Evolutionary conservation across 1,140 invertebrate genomes (phyloP).

Genomic region (Thaumetopoea pityocampa): DNA sequence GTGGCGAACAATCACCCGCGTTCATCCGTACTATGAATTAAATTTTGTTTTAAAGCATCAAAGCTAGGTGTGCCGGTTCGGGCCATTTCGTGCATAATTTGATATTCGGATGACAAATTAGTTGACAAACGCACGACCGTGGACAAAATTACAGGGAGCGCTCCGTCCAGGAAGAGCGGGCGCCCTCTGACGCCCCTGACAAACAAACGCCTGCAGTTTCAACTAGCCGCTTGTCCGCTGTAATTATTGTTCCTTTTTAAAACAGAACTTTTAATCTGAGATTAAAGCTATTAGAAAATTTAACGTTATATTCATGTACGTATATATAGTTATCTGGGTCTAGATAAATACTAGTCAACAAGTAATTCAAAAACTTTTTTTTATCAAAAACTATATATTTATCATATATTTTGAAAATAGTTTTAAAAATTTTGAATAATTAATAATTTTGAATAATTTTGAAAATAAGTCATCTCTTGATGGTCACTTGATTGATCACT

Average conservation of each 20-base stretch:
- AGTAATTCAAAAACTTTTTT: no score
- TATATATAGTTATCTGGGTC: no score
- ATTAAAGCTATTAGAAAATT: no score
- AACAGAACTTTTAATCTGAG: slow-evolving; percentile 19
- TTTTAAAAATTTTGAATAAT: no score
- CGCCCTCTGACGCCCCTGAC: slow-evolving; percentile 7
- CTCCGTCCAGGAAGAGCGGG: slow-evolving; percentile 14
- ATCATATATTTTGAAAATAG: no score
- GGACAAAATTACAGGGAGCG: slow-evolving; percentile 58
- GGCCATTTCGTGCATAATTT: slow-evolving; percentile 69
- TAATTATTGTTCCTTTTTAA: slow-evolving; percentile 51
- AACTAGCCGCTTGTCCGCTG: slow-evolving; percentile 36
- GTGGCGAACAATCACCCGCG: slow-evolving; percentile 42
- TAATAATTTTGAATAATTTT: no score
- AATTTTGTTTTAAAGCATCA: slow-evolving; percentile 68
- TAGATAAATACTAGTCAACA: no score
- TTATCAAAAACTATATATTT: no score
- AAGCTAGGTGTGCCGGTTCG: slow-evolving; percentile 57
- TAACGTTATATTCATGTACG: no score
- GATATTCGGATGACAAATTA: slow-evolving; percentile 74
- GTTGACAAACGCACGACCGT: slow-evolving; percentile 46
- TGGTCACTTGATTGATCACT: no score
- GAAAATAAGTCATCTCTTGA: no score
- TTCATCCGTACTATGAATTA: slow-evolving; percentile 46
- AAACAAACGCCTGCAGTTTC: no score